Base-by-base conservation (phyloP, 2,888 invertebrate species). In the Troglohyphantes excavatus region DNA sequence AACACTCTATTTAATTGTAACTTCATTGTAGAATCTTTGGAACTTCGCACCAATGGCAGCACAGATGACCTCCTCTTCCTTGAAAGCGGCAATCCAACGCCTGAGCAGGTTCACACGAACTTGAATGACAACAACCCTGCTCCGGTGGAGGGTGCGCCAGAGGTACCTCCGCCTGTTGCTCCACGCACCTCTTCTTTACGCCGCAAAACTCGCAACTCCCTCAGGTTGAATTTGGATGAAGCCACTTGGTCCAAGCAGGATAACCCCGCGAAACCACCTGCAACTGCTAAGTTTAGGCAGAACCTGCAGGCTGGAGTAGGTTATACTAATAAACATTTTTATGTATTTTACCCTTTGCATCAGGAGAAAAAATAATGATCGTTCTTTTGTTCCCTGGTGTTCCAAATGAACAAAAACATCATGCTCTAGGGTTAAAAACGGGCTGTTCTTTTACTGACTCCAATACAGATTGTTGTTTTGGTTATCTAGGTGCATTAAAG, bases 31-130 rank as follows among this genome's bases (percentile, higher is more conserved):
- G 88, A 83, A 63, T 89, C 81, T 9, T 86, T 91, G 86, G 91
- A 91, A 27, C 79, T 91, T 19, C 67, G 82, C 33, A 88, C 90
- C 26, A 91, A 91, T 90, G 90, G 86, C 17, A 91, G 91, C 53
- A 91, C 91, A 33, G 91, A 91, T 78, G 91, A 91, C 27, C 61
- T 91, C n/a, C 61, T 91, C 13, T 90, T 70, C 19, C 63, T 91
- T n/a, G 91, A 90, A 82, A 86, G 86, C 78, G 90, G 90, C 21
- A 86, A 65, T 59, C 91, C 90, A 26, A 86, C 86, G 59, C 84
- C 90, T 2, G 89, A 89, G 7, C 84, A 89, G 43, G 65, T 76
- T 21, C 88, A 84, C 61, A 79, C 87, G 23, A 85, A 90, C 26
- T 27, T 76, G 21, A 87, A 82, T 39, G 67, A 65, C 11, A 86